Evolutionary conservation across 2,797 vertebrate genomes (phyloP).

Genomic region (Darevskia mixta): DNA sequence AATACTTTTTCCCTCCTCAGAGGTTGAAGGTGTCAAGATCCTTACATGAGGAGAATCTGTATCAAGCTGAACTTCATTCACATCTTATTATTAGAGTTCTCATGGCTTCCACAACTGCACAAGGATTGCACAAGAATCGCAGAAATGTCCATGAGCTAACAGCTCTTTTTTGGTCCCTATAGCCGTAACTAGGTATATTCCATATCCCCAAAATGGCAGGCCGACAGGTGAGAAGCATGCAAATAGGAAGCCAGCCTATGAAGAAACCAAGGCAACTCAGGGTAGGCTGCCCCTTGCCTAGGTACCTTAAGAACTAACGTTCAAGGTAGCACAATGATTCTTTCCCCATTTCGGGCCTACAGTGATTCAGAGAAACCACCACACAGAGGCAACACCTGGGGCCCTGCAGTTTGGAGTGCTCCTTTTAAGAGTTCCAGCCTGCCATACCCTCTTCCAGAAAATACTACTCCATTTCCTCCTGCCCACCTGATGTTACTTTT

Average conservation of each 20-base stretch:
- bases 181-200: background rate
- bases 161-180: background rate
- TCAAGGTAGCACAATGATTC: background rate
- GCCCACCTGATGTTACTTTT: background rate
- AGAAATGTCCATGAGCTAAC: background rate
- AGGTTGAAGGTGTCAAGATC: background rate
- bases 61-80: background rate
- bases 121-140: background rate
- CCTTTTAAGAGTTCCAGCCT: background rate
- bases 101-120: background rate
- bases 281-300: too few species aligned
- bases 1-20: background rate
- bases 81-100: background rate
- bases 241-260: background rate
- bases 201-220: background rate
- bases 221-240: background rate
- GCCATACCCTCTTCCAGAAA: background rate
- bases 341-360: background rate
- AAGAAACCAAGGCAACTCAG: background rate
- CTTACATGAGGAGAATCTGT: background rate
- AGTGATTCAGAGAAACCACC: background rate
- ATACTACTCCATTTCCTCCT: background rate
- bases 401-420: background rate
- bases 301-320: background rate
- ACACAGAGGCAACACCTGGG: background rate